phyloP scores from a whole-genome alignment of 2,888 invertebrate genomes.

The Amorpha juglandis region DNA sequence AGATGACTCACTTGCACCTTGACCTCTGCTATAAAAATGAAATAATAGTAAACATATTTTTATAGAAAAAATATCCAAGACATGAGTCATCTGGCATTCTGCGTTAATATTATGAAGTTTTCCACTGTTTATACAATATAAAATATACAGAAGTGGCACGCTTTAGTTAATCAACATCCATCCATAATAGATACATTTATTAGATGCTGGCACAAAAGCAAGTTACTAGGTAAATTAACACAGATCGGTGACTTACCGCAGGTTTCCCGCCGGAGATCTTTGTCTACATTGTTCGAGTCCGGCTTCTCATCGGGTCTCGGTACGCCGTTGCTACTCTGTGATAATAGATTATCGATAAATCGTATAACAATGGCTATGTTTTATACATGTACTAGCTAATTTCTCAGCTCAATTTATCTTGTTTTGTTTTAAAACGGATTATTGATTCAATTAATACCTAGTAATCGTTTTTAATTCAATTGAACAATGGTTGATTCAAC shows the following conservation, averaged over 20 bases:
- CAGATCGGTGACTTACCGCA: constrained; percentile 55
- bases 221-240: neutral
- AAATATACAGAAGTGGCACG: neutral
- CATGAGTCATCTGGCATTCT: too few relatives aligned
- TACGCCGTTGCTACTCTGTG: constrained; percentile 62
- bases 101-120: too few relatives aligned
- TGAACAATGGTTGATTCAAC: too few relatives aligned
- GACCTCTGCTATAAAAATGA: too few relatives aligned
- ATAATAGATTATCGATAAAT: constrained; percentile 34
- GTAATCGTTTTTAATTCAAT: neutral
- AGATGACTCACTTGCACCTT: too few relatives aligned
- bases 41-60: too few relatives aligned
- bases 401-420: too few relatives aligned
- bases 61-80: too few relatives aligned
- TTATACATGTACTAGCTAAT: neutral
- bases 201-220: neutral
- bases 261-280: constrained; percentile 66
- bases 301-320: constrained; percentile 52
- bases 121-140: too few relatives aligned
- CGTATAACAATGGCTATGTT: neutral
- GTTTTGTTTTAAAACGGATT: neutral
- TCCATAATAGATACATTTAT: neutral
- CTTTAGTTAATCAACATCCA: neutral
- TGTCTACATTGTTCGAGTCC: constrained; percentile 58
- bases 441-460: too few relatives aligned